Percentiles rank a stretch among this genome's conserved stretches.
These are phyloP conservation scores for Ctenicera cuprea DNA, from an alignment of 2,888 invertebrate genomes.

Conservation along the genomic window DNA sequence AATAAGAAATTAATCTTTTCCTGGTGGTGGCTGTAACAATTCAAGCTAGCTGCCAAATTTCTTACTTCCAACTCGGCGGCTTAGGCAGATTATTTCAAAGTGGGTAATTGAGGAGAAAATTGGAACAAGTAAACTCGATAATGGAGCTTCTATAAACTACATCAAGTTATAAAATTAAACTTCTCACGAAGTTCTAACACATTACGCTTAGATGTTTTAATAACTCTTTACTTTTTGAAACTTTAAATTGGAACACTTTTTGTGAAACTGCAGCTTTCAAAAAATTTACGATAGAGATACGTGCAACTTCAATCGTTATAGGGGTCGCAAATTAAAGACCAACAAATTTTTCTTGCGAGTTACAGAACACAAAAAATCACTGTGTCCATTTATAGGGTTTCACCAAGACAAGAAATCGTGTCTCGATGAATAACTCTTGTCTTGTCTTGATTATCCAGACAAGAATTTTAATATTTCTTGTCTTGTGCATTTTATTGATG, in stretches of 20 bases:
- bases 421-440: too few species aligned
- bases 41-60: slow-evolving; percentile 33
- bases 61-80: slow-evolving; percentile 34
- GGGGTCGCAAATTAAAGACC: too few species aligned
- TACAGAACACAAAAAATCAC: too few species aligned
- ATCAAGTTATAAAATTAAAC: slow-evolving; percentile 50
- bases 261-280: not conserved
- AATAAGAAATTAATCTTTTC: slow-evolving; percentile 3
- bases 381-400: too few species aligned
- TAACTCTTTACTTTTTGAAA: slow-evolving; percentile 32
- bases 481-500: too few species aligned
- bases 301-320: too few species aligned
- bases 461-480: too few species aligned
- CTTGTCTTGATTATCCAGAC: too few species aligned
- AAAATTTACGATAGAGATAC: too few species aligned
- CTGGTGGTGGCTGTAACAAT: slow-evolving; percentile 13
- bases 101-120: slow-evolving; percentile 54
- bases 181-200: slow-evolving; percentile 42
- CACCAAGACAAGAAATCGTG: too few species aligned
- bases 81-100: slow-evolving; percentile 51
- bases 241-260: slow-evolving; percentile 10
- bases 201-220: slow-evolving; percentile 41
- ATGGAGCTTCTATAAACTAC: slow-evolving; percentile 54
- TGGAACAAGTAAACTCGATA: slow-evolving; percentile 53
- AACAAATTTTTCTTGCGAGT: too few species aligned